Evolutionary conservation across 30 jellyfish, hydroid and myxozoan species (phyloP).

Genomic region (Hydra vulgaris): DNA sequence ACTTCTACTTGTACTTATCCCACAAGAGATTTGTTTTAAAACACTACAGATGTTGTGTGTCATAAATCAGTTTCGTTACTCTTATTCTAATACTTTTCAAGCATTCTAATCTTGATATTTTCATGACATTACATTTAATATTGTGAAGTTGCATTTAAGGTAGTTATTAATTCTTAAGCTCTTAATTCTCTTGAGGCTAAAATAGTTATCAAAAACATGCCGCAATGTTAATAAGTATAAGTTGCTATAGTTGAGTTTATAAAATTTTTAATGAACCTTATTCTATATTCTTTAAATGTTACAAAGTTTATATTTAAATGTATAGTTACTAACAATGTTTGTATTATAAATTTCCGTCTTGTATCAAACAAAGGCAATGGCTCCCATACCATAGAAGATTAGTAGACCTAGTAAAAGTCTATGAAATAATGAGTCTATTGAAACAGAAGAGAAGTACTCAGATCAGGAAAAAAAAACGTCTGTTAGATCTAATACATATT

Average conservation of each 20-base stretch:
- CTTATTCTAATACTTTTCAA: background rate
- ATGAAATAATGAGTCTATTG: background rate
- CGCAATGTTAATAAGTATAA: background rate
- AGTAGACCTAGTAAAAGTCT: background rate
- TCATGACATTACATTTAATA: background rate
- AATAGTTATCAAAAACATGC: background rate
- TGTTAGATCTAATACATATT: background rate
- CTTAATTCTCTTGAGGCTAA: background rate
- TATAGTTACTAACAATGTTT: background rate
- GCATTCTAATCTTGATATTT: background rate
- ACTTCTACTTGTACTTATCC: background rate
- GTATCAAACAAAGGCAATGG: background rate
- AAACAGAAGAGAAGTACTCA: background rate
- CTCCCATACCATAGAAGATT: too few species aligned
- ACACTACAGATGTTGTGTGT: background rate
- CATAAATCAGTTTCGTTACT: background rate
- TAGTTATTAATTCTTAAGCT: background rate
- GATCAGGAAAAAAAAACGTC: background rate
- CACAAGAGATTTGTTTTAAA: background rate
- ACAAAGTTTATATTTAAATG: background rate
- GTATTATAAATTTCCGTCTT: background rate
- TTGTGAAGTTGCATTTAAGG: background rate
- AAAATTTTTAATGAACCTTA: background rate
- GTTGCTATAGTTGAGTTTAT: background rate
- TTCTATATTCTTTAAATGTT: background rate